Evolutionary conservation across 2,113 vertebrate species (phyloP).

Genomic region (Salminus brasiliensis): DNA sequence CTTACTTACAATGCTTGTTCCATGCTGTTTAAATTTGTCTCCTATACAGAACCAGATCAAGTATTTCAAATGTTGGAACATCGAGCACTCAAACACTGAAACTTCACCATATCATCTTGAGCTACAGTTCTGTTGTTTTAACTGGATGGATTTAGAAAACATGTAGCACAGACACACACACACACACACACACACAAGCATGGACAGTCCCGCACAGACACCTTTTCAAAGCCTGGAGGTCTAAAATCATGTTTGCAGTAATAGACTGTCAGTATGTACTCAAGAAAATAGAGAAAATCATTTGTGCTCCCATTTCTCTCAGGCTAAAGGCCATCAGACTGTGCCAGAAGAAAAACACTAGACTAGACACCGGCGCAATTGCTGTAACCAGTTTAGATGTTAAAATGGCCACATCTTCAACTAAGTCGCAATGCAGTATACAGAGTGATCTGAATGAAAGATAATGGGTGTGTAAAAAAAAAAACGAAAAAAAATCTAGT

Average conservation of each 20-base stretch:
- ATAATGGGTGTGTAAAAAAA: neutral
- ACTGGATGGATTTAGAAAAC: too few relatives aligned
- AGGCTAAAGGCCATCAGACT: slow-evolving; percentile 35
- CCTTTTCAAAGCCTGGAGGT: slow-evolving; percentile 29
- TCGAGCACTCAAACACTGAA: too few relatives aligned
- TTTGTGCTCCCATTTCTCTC: slow-evolving; percentile 40
- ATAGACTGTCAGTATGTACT: slow-evolving; percentile 51
- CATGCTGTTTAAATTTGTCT: too few relatives aligned
- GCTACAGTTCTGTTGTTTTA: too few relatives aligned
- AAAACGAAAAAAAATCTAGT: too few relatives aligned
- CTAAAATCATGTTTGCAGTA: slow-evolving; percentile 51
- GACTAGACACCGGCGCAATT: slow-evolving; percentile 35
- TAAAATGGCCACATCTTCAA: slow-evolving; percentile 10
- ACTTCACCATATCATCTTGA: too few relatives aligned
- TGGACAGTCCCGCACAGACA: too few relatives aligned
- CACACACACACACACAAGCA: neutral
- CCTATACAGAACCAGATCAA: too few relatives aligned
- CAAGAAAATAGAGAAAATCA: slow-evolving; percentile 52
- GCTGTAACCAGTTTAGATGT: slow-evolving; percentile 28
- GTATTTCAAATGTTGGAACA: too few relatives aligned
- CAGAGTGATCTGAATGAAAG: neutral
- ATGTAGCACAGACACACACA: too few relatives aligned
- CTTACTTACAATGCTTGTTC: too few relatives aligned
- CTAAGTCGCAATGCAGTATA: neutral
- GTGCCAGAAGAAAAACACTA: slow-evolving; percentile 32